Percentiles rank a stretch among this genome's conserved stretches.
Conservation (phyloP, 2,797 vertebrate species). For the Lates japonicus region DNA sequence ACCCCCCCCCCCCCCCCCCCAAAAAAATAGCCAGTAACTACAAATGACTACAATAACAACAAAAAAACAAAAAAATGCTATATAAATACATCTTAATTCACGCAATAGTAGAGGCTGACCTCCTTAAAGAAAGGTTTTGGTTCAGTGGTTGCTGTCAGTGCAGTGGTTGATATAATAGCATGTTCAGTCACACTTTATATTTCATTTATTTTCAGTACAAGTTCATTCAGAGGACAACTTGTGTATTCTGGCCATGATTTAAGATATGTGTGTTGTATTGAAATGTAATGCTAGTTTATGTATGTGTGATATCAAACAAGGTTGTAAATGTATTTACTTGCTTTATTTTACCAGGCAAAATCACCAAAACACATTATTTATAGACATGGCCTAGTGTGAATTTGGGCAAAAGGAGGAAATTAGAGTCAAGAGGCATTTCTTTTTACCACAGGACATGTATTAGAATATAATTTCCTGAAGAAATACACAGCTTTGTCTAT, state of each 20-base stretch:
- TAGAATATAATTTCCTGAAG: neutral
- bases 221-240: neutral
- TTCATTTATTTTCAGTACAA: too few species aligned
- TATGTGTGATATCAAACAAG: neutral
- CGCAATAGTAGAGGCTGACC: neutral
- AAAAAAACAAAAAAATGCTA: too few species aligned
- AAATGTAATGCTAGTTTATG: neutral
- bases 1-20: too few species aligned
- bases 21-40: too few species aligned
- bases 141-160: neutral
- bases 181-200: too few species aligned
- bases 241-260: neutral
- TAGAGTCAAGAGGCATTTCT: neutral
- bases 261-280: neutral
- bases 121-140: neutral
- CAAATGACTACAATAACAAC: too few species aligned
- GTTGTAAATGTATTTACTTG: neutral
- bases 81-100: neutral
- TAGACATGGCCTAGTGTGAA: neutral
- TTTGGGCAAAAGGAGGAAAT: neutral
- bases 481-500: neutral
- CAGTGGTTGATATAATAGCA: neutral
- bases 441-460: neutral
- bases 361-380: neutral
- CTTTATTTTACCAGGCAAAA: neutral